These are phyloP conservation scores for Phortica variegata DNA, from an alignment of 1,140 invertebrate genomes.

Conservation along the genomic window DNA sequence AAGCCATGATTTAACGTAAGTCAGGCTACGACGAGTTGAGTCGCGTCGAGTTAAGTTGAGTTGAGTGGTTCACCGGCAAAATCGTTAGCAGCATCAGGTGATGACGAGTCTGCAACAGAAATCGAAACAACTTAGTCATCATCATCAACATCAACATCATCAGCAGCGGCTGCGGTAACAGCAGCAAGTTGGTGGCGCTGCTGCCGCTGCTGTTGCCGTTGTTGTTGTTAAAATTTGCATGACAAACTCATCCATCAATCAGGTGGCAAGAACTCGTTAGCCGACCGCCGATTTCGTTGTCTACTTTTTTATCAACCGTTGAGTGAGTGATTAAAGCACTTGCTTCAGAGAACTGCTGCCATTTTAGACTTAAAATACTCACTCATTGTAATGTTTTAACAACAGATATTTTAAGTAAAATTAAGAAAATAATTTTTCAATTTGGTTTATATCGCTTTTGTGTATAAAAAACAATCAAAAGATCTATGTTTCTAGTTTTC, in stretches of 20 bases:
- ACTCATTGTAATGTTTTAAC: too few species aligned
- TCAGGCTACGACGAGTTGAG: not conserved
- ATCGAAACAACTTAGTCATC: constrained; percentile 31
- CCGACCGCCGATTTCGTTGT: constrained; percentile 10
- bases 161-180: constrained; percentile 16
- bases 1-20: not conserved
- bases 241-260: constrained; percentile 53
- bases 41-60: too few species aligned
- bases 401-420: too few species aligned
- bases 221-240: constrained; percentile 46
- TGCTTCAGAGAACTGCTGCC: not conserved
- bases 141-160: constrained; percentile 5
- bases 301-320: too few species aligned
- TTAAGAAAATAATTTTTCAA: too few species aligned
- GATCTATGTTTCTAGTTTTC: too few species aligned
- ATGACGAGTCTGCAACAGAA: constrained; percentile 30
- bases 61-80: too few species aligned
- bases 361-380: too few species aligned
- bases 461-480: too few species aligned
- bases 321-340: constrained; percentile 39
- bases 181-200: too few species aligned
- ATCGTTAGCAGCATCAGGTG: constrained; percentile 36
- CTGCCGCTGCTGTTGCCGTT: too few species aligned
- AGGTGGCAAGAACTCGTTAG: constrained; percentile 27
- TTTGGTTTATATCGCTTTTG: too few species aligned